Evolutionary conservation across 1,140 invertebrate species (phyloP).

Genomic region (Euschistus heros): DNA sequence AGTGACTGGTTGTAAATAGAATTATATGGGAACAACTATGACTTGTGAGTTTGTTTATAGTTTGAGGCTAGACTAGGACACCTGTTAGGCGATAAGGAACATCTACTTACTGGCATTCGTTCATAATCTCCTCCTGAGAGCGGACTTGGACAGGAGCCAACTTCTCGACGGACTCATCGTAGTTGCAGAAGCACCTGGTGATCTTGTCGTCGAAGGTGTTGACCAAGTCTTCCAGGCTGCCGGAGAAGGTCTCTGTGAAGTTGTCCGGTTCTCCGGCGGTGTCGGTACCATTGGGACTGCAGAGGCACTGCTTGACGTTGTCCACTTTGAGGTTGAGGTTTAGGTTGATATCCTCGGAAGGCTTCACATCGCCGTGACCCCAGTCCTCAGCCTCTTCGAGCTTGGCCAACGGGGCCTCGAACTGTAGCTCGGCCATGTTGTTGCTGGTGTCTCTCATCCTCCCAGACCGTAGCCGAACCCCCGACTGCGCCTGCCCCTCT

Average conservation of each 20-base stretch:
- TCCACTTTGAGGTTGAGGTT: conserved; percentile 23
- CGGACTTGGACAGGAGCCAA: conserved; percentile 95
- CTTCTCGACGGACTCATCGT: conserved; percentile 92
- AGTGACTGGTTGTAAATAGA: too few species aligned
- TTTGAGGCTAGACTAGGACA: not conserved
- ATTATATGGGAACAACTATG: too few species aligned
- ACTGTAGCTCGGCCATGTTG: conserved; percentile 93
- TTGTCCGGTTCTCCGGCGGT: conserved; percentile 44
- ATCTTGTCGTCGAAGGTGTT: conserved; percentile 99
- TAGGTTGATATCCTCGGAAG: conserved; percentile 20
- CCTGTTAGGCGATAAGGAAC: not conserved
- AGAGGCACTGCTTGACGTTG: conserved; percentile 41
- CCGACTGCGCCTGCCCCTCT: conserved; percentile 7
- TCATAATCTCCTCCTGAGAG: conserved; percentile 97
- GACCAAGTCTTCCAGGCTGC: conserved; percentile 92
- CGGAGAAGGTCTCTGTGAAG: conserved; percentile 82
- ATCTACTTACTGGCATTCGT: conserved; percentile 95
- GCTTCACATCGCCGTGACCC: conserved; percentile 33
- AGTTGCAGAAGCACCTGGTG: conserved; percentile 95
- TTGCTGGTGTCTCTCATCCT: conserved; percentile 69
- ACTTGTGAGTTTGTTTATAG: not conserved
- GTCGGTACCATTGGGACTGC: conserved; percentile 39
- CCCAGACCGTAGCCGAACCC: conserved; percentile 30
- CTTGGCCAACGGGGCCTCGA: conserved; percentile 89
- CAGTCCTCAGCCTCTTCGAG: conserved; percentile 79